Percentiles rank a stretch among this genome's conserved stretches.
Evolutionary conservation across 1,140 invertebrate species (phyloP).

Genomic region (Globodera rostochiensis): DNA sequence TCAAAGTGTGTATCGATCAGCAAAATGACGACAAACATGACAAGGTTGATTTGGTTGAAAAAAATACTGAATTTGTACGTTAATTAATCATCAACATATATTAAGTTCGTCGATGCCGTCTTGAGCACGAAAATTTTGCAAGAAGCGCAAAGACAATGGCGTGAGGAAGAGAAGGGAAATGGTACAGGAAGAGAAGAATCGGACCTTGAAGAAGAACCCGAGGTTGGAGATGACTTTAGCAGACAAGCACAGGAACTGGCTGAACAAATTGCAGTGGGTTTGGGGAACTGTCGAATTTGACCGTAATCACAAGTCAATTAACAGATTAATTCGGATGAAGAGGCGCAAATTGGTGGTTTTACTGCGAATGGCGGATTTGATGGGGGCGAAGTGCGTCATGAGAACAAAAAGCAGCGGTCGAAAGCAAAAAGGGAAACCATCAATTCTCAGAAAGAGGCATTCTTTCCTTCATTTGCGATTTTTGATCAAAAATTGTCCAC

Average conservation of each 20-base stretch:
- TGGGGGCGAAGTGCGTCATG: conserved; percentile 1
- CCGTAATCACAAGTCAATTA: not conserved
- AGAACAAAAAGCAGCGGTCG: conserved; percentile 53
- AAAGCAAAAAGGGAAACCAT: conserved; percentile 38
- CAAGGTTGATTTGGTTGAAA: not conserved
- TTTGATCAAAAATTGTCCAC: not conserved
- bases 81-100: not conserved
- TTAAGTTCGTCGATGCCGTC: conserved; percentile 43
- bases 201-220: conserved; percentile 38
- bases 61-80: conserved; percentile 14
- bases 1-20: conserved; percentile 18
- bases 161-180: conserved; percentile 45
- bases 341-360: conserved; percentile 49
- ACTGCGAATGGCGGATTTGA: not conserved
- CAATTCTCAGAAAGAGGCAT: conserved; percentile 18
- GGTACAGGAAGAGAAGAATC: conserved; percentile 25
- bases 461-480: not conserved
- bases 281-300: conserved; percentile 30
- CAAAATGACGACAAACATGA: conserved; percentile 18
- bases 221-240: conserved; percentile 14
- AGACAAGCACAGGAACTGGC: conserved; percentile 38
- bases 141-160: conserved; percentile 49
- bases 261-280: conserved; percentile 42
- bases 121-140: conserved; percentile 54
- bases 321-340: conserved; percentile 44